These are phyloP conservation scores for Ictalurus furcatus DNA, from an alignment of 2,113 vertebrate species.

Conservation along the genomic window DNA sequence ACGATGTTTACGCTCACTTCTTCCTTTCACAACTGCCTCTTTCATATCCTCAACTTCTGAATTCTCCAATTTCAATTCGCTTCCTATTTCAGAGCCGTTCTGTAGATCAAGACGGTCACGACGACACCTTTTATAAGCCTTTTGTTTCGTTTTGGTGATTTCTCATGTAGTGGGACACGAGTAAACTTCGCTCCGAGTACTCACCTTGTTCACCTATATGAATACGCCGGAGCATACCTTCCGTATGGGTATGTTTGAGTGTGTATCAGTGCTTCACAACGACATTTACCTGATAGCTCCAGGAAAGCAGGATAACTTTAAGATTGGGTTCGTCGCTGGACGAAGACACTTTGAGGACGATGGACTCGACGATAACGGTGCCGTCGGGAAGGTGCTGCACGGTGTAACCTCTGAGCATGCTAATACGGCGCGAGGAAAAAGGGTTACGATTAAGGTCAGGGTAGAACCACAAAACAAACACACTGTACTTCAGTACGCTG, in stretches of 20 bases:
- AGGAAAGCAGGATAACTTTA: slow-evolving; percentile 92
- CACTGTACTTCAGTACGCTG: neutral
- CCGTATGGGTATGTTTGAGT: neutral
- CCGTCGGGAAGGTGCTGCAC: slow-evolving; percentile 94
- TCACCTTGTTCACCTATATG: neutral
- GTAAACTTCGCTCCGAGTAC: neutral
- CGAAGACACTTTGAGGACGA: slow-evolving; percentile 91
- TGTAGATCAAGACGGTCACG: neutral
- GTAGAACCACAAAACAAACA: slow-evolving; percentile 5
- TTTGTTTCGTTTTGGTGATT: neutral
- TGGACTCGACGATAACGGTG: slow-evolving; percentile 94
- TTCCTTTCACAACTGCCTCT: neutral
- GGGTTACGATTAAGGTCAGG: neutral
- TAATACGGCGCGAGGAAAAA: slow-evolving; percentile 48
- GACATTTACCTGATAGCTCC: slow-evolving; percentile 90
- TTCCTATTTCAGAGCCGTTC: neutral
- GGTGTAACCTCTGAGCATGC: slow-evolving; percentile 85
- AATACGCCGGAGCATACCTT: neutral
- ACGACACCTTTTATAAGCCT: neutral
- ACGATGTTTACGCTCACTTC: no score
- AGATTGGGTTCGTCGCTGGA: slow-evolving; percentile 85
- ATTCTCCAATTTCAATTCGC: neutral
- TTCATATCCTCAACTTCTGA: neutral
- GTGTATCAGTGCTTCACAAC: neutral
- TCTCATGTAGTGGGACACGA: neutral